Evolutionary conservation across 2,113 vertebrate species (phyloP), one percentile per base, ranked within the genome.

Genomic region (Sorex araneus): DNA sequence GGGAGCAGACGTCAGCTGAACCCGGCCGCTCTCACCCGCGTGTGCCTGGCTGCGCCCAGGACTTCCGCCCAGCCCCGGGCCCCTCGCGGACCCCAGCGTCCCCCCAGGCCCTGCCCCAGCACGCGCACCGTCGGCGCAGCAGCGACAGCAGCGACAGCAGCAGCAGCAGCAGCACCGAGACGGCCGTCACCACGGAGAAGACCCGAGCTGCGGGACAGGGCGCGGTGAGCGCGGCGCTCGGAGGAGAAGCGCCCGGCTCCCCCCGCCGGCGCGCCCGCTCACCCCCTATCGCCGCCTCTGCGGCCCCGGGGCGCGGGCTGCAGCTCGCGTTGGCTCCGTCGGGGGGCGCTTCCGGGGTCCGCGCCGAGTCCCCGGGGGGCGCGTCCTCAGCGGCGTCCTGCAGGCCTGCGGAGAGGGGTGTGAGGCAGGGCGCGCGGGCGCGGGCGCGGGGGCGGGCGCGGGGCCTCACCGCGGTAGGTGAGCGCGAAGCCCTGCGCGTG

Each of bases 401-500:
- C 79, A 97, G 82, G n/a, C 97, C 97, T 97, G 92, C 25, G 40
- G 79, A 94, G 73, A 95, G 57, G 84, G 28, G 77, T 28, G 50
- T 94, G 77, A 93, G 93, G 57, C 28, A 1, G 5, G n/a, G 45
- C 0, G 8, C 23, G 2, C 3, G 34, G 47, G 1, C 6, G 74
- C 21, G 11, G 34, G 11, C 1, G 7, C 12, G 16, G 19, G n/a
- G 9, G 50, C 4, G 11, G 19, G 16, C 63, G 16, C 63, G 21
- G 4, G 40, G 54, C 80, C 91, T 92, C 90, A 98, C 97, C 97
- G 19, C 91, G 95, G 89, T 97, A 98, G 60, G 95, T 78, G 64
- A 97, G 91, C 10, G 96, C 97, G 78, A 97, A 98, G 77, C 97
- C 97, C 78, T 97, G 97, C 11, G 95, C 97, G 10, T 97, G 95